Evolutionary conservation across 2,888 invertebrate genomes (phyloP).

Genomic region (Apantesis nais): DNA sequence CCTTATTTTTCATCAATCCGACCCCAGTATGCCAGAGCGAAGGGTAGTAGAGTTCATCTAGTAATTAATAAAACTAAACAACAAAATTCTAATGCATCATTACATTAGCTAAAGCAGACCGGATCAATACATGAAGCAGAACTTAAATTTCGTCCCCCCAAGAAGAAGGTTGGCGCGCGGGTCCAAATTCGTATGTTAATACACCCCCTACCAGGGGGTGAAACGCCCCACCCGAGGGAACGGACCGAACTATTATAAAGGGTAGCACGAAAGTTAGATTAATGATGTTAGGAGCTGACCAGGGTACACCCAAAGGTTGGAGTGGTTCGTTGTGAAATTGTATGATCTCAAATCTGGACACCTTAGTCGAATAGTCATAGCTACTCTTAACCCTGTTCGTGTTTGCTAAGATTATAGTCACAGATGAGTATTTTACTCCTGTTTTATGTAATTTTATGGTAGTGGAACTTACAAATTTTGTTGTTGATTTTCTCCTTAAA

Average conservation of each 20-base stretch:
- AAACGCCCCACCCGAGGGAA: conserved; percentile 68
- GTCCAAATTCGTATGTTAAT: conserved; percentile 85
- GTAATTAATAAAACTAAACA: conserved; percentile 12
- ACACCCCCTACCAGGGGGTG: conserved; percentile 59
- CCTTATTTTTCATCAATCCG: too few species aligned
- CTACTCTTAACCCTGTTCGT: neutral
- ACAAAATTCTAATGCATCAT: conserved; percentile 47
- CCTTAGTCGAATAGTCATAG: neutral
- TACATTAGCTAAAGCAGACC: conserved; percentile 64
- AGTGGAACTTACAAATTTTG: neutral
- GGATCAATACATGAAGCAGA: conserved; percentile 83
- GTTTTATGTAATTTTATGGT: neutral
- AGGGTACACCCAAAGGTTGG: conserved; percentile 58
- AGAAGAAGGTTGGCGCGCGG: conserved; percentile 80
- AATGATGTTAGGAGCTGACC: conserved; percentile 86
- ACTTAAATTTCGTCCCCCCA: conserved; percentile 83
- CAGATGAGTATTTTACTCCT: neutral
- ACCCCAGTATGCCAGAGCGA: too few species aligned
- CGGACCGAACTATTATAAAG: conserved; percentile 85
- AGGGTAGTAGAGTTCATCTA: too few species aligned
- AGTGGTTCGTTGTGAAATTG: conserved; percentile 38
- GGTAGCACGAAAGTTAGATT: conserved; percentile 86
- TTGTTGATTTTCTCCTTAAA: too few species aligned
- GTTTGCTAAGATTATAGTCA: neutral
- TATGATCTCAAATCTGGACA: neutral